Conservation (phyloP, 1,140 invertebrate genomes). For the Tachypleus tridentatus region DNA sequence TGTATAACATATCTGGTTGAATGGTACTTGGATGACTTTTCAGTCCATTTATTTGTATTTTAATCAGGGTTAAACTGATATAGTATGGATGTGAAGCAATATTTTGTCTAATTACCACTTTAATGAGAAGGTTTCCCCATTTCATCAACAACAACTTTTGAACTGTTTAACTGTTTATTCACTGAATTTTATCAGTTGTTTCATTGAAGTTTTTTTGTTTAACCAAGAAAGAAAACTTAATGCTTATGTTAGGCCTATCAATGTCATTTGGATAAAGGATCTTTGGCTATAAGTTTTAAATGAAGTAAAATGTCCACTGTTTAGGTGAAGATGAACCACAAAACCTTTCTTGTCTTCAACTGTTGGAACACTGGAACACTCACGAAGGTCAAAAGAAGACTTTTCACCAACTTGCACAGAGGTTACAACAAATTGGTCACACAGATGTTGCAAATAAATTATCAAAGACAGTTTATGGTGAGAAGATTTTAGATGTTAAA, state of each 20-base stretch:
- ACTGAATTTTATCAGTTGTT: too few relatives aligned
- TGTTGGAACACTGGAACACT: slow-evolving; percentile 17
- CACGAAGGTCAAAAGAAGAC: slow-evolving; percentile 13
- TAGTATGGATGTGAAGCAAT: too few relatives aligned
- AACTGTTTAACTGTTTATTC: too few relatives aligned
- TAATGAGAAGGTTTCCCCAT: too few relatives aligned
- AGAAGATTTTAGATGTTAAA: slow-evolving; percentile 12
- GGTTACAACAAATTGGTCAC: slow-evolving; percentile 13
- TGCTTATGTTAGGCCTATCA: background rate
- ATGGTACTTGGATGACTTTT: too few relatives aligned
- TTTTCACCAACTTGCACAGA: slow-evolving; percentile 9
- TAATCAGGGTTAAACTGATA: too few relatives aligned
- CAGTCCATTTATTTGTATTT: too few relatives aligned
- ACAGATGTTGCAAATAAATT: slow-evolving; percentile 10
- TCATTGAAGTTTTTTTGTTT: too few relatives aligned
- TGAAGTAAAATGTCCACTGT: background rate
- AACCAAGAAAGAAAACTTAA: too few relatives aligned
- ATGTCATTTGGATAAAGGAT: background rate
- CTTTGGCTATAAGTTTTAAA: background rate
- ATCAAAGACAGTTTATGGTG: slow-evolving; percentile 8
- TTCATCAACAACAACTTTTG: too few relatives aligned
- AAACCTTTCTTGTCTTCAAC: slow-evolving; percentile 10
- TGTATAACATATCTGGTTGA: too few relatives aligned
- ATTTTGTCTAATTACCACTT: too few relatives aligned
- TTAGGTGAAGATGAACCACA: slow-evolving; percentile 9